Base-by-base conservation (phyloP, 1,140 invertebrate genomes). In the Thereuonema tuberculata region DNA sequence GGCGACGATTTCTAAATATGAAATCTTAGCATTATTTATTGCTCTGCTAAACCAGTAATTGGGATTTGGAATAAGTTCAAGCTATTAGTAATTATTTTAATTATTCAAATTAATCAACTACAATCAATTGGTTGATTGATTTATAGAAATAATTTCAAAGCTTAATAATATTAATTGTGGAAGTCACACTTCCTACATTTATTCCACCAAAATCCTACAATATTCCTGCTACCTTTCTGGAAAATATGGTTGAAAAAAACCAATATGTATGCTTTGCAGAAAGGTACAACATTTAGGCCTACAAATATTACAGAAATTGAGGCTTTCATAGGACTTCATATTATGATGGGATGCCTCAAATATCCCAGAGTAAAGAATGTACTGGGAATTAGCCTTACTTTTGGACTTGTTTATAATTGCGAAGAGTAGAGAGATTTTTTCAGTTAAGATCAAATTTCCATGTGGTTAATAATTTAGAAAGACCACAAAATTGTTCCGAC, bases 391-490 rank as follows among this genome's bases (percentile, higher is more conserved):
- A 15, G 37, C 46, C 26, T 50, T 59, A 23, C 2, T 23, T n/a
- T 20, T 50, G 21, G 12, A 49, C 23, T 29, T 50, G 28, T 28
- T 47, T 17, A 17, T 61, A 60, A 37, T 25, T 15, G 49, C 12
- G 14, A 64, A 64, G 61, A 54, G 43, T 26, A 43, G 47, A 49
- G 63, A 62, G 47, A 56, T 61, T 48, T 68, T 59, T 65, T 60
- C 37, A 65, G 26, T 61, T 69, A 31, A 29, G 65, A 56, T 59
- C 54, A 28, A 62, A 65, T 61, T 52, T 69, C 21, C 68, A 71
- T 65, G 60, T 69, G 17, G 61, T 64, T 5, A 63, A 68, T 58
- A 65, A 64, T 63, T 54, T 65, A 52, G 52, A 54, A 53, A 61
- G 15, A 2, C 48, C 58, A 20, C 12, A 50, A 25, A 56, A 63